These are phyloP conservation scores for Pseudomyrmex pallidus DNA, from an alignment of 1,140 invertebrate species.

Conservation along the genomic window DNA sequence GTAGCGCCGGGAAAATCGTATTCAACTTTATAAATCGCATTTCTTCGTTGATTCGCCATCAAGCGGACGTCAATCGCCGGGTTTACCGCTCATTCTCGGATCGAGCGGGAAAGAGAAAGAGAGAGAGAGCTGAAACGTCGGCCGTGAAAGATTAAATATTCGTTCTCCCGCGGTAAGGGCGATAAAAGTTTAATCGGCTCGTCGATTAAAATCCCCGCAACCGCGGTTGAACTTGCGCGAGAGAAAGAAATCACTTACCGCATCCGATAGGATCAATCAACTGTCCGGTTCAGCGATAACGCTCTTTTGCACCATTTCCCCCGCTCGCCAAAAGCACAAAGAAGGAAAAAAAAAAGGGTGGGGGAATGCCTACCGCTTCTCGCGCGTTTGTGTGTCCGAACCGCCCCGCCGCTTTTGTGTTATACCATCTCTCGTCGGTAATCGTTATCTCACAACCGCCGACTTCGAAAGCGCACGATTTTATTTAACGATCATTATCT, in stretches of 20 bases:
- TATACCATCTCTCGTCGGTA: neutral
- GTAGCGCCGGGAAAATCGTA: neutral
- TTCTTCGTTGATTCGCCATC: conserved; percentile 57
- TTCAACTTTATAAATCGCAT: conserved; percentile 58
- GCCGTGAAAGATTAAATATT: conserved; percentile 72
- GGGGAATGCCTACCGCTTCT: neutral
- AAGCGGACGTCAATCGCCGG: conserved; percentile 28
- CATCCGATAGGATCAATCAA: conserved; percentile 61
- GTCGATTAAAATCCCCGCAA: conserved; percentile 59
- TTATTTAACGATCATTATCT: conserved; percentile 41
- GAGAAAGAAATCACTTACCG: conserved; percentile 61
- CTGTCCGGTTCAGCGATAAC: conserved; percentile 57
- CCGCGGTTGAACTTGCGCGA: conserved; percentile 44
- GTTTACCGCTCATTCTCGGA: too few relatives aligned
- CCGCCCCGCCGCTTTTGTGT: conserved; percentile 34
- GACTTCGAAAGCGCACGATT: conserved; percentile 39
- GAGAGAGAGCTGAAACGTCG: neutral
- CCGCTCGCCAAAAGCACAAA: conserved; percentile 47
- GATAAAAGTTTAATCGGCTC: conserved; percentile 71
- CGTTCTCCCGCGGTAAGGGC: conserved; percentile 49
- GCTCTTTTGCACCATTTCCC: conserved; percentile 55
- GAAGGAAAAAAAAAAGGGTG: conserved; percentile 40
- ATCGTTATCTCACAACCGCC: conserved; percentile 48
- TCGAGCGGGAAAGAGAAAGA: too few relatives aligned
- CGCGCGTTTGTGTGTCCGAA: conserved; percentile 23